These are phyloP conservation scores for Falco peregrinus DNA, from an alignment of 2,797 vertebrate genomes.

Conservation along the genomic window DNA sequence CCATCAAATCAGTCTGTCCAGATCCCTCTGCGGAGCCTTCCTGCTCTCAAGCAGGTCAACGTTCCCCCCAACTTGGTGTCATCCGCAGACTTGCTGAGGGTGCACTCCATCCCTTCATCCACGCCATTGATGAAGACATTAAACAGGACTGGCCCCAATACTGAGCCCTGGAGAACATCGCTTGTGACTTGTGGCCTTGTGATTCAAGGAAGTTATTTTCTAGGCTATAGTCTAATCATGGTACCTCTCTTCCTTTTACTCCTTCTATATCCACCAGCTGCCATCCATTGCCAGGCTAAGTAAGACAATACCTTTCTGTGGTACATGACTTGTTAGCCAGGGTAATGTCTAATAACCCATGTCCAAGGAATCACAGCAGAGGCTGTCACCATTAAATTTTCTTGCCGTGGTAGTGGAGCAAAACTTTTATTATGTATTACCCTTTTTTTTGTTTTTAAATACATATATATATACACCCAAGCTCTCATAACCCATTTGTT, in stretches of 20 bases:
- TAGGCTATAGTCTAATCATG: background rate
- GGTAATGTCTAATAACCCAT: background rate
- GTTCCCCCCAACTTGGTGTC: rapidly evolving
- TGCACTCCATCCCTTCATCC: rapidly evolving
- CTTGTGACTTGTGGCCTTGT: background rate
- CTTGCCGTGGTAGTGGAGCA: background rate
- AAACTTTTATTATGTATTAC: background rate
- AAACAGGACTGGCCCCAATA: background rate
- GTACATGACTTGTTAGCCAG: background rate
- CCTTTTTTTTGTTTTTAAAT: background rate
- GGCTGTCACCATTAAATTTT: background rate
- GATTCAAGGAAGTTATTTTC: background rate
- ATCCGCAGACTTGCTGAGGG: background rate
- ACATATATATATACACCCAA: background rate
- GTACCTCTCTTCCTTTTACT: background rate
- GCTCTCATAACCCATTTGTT: background rate
- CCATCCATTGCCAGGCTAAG: background rate
- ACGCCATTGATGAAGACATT: background rate
- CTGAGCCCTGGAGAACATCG: background rate
- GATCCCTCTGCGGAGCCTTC: background rate
- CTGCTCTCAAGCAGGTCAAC: background rate
- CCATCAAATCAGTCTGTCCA: rapidly evolving
- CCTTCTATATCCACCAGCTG: background rate
- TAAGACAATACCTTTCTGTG: background rate
- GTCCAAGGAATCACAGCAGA: background rate